Conservation (phyloP, 1,140 invertebrate species). For the Drosophila saltans region DNA sequence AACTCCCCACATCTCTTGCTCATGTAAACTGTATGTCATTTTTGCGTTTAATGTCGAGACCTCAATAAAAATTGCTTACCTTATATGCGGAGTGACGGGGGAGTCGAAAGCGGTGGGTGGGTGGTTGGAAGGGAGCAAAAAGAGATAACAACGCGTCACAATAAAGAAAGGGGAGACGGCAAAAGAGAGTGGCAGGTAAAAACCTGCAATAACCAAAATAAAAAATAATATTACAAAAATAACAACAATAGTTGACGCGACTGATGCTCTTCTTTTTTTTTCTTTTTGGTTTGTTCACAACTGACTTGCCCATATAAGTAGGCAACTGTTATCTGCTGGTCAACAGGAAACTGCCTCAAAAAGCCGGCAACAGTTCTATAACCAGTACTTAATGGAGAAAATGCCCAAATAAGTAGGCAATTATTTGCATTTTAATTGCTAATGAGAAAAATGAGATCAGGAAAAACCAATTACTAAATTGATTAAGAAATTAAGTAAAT, state of each 20-base stretch:
- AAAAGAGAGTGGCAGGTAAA: neutral
- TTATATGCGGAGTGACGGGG: constrained; percentile 25
- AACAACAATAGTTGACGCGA: neutral
- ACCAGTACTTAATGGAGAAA: neutral
- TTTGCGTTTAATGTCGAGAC: constrained; percentile 67
- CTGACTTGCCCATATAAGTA: neutral
- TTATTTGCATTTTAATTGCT: neutral
- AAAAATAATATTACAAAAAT: neutral
- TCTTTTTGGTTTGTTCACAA: too few species aligned
- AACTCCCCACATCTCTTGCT: neutral
- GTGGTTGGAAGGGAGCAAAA: constrained; percentile 36
- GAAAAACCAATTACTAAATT: constrained; percentile 39
- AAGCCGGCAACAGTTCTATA: neutral
- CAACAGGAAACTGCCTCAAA: neutral
- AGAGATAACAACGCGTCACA: constrained; percentile 30
- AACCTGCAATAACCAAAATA: neutral
- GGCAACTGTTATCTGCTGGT: neutral
- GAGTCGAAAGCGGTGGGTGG: neutral
- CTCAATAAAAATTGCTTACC: constrained; percentile 72
- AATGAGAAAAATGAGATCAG: constrained; percentile 6
- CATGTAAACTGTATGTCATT: constrained; percentile 46
- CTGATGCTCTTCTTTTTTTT: constrained; percentile 1
- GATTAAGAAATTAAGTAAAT: neutral
- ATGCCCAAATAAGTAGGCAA: constrained; percentile 8
- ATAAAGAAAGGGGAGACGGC: neutral